Evolutionary conservation across 2,797 vertebrate genomes (phyloP), one percentile per base, ranked within the genome.

Genomic region (Anas bernieri): DNA sequence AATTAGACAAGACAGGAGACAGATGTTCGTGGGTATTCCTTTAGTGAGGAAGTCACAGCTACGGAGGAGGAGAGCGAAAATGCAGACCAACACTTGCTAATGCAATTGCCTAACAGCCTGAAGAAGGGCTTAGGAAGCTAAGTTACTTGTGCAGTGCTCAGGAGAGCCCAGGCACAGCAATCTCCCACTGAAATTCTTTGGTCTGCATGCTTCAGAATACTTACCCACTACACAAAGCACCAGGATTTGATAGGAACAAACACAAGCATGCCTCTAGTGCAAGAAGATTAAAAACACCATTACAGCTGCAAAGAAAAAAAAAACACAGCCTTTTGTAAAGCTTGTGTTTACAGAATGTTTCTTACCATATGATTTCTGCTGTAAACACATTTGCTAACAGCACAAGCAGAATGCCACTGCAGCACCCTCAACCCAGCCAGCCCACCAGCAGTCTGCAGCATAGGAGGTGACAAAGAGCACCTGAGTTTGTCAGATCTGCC

Each of bases 1-100:
- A 93, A 96, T 79, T 66, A 96, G 92, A 96, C 93, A 90, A 96
- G 96, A 94, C 86, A 94, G 88, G 83, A 94, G 84, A 94, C 88
- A 74, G 76, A 96, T 91, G 93, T 94, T 93, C 79, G 79, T 67
- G 87, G 84, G 69, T 88, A 91, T 90, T 96, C 96, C 86, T 92
- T 88, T 78, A 95, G 92, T 2, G 14, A 87, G 58, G 33, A 85
- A 83, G 74, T 28, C 80, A 77, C 77, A 93, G 74, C 59, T 12
- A 55, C 5, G 26, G 67, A 86, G 78, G 50, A 88, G 58, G n/a
- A 67, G 83, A 92, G 54, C 37, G 39, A 86, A 87, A 87, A 86
- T 35, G 41, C 17, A 66, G 48, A 68, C 35, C 64, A 78, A 41
- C 33, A 45, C 18, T 50, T 64, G 43, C 64, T 67, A 50, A 84